These are phyloP conservation scores for Bovichtus variegatus DNA, from an alignment of 2,797 vertebrate genomes.

Conservation along the genomic window DNA sequence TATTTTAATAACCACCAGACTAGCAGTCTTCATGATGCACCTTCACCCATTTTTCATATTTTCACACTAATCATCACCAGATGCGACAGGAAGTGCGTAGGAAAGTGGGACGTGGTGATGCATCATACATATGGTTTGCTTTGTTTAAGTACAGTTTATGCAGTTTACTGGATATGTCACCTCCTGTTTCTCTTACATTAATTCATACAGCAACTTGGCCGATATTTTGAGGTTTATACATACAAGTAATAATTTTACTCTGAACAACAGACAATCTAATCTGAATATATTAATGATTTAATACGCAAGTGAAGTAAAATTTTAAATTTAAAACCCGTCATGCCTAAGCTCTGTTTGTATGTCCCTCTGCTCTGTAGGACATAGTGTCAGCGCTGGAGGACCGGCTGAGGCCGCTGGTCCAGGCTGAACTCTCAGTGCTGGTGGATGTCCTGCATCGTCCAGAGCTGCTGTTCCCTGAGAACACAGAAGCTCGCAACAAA, in stretches of 20 bases:
- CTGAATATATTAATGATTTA: neutral
- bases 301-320: too few relatives aligned
- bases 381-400: conserved; percentile 97
- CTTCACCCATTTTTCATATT: conserved; percentile 18
- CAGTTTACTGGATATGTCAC: neutral
- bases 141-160: neutral
- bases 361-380: conserved; percentile 83
- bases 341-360: neutral
- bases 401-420: conserved; percentile 94
- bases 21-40: neutral
- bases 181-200: neutral
- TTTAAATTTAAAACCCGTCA: too few relatives aligned
- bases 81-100: neutral
- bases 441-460: conserved; percentile 97
- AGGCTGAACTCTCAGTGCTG: conserved; percentile 95
- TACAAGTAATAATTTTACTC: neutral
- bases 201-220: neutral
- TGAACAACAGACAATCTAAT: neutral
- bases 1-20: conserved; percentile 5
- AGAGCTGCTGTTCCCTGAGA: conserved; percentile 97
- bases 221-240: neutral
- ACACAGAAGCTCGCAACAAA: conserved; percentile 95
- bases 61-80: conserved; percentile 10
- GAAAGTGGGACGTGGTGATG: neutral
- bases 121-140: neutral